Conservation (phyloP, 1,140 invertebrate genomes). For the Heliothis subflexa region DNA sequence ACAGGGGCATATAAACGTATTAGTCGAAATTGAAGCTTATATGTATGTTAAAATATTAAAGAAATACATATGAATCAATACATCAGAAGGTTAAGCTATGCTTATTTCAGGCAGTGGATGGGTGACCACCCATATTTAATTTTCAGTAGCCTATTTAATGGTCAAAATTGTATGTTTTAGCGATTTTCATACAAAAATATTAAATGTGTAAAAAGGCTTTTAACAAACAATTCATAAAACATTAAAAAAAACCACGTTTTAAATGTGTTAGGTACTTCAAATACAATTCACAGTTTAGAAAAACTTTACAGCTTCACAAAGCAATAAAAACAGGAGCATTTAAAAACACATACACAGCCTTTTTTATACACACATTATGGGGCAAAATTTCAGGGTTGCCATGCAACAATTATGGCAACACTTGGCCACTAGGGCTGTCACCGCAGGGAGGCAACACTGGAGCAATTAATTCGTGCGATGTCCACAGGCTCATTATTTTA, state of each 20-base stretch:
- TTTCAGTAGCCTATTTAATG: too few relatives aligned
- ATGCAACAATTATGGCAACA: constrained; percentile 23
- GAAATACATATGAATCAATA: too few relatives aligned
- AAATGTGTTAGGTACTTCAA: background rate
- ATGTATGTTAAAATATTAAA: too few relatives aligned
- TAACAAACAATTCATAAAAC: background rate
- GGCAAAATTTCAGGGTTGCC: constrained; percentile 19
- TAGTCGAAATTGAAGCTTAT: too few relatives aligned
- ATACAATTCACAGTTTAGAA: background rate
- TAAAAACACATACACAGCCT: constrained; percentile 10
- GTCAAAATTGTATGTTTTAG: too few relatives aligned
- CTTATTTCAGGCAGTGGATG: too few relatives aligned
- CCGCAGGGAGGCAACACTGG: constrained; percentile 45
- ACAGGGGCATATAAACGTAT: too few relatives aligned
- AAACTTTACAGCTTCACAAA: constrained; percentile 12
- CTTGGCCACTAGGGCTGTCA: constrained; percentile 25
- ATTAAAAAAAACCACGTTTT: background rate
- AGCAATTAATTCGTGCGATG: constrained; percentile 63
- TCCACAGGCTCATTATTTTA: constrained; percentile 68
- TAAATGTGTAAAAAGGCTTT: too few relatives aligned
- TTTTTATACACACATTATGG: constrained; percentile 30
- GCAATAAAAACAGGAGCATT: constrained; percentile 15
- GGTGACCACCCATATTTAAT: too few relatives aligned
- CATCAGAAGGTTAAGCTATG: too few relatives aligned
- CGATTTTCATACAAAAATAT: too few relatives aligned